Evolutionary conservation across 2,113 vertebrate genomes (phyloP).

Genomic region (Cyrtonyx montezumae): DNA sequence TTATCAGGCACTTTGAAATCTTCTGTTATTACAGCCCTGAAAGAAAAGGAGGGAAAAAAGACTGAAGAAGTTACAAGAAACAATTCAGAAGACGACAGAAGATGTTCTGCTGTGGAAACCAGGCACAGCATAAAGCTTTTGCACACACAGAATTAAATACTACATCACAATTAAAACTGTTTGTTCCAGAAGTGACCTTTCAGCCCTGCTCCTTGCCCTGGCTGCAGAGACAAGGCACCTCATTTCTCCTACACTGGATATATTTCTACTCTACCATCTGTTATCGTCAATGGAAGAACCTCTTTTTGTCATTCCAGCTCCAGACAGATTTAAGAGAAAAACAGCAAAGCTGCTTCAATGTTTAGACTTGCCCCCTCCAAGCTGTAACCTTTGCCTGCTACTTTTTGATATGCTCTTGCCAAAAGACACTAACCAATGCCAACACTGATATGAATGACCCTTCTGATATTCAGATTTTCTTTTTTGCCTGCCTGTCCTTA

Average conservation of each 20-base stretch:
- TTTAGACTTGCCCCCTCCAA: neutral
- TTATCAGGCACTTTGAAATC: constrained; percentile 99
- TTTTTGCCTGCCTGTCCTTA: neutral
- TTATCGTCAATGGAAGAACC: neutral
- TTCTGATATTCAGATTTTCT: accelerated
- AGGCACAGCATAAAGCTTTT: neutral
- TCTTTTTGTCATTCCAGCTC: neutral
- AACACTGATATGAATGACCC: neutral
- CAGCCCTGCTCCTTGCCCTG: neutral
- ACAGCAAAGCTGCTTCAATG: neutral
- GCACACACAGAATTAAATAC: neutral
- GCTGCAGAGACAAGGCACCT: neutral
- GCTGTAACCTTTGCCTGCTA: neutral
- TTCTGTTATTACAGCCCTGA: constrained; percentile 96
- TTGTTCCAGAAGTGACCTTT: neutral
- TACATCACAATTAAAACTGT: neutral
- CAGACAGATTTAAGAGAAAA: neutral
- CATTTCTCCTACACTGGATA: neutral
- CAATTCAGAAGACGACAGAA: neutral
- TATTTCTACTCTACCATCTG: neutral
- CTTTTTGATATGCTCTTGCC: neutral
- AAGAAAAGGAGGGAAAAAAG: neutral
- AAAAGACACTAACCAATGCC: neutral
- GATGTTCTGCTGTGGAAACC: neutral
- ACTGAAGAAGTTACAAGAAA: constrained; percentile 11